These are phyloP conservation scores for Lypha dubia DNA, from an alignment of 2,888 invertebrate genomes.

Conservation along the genomic window DNA sequence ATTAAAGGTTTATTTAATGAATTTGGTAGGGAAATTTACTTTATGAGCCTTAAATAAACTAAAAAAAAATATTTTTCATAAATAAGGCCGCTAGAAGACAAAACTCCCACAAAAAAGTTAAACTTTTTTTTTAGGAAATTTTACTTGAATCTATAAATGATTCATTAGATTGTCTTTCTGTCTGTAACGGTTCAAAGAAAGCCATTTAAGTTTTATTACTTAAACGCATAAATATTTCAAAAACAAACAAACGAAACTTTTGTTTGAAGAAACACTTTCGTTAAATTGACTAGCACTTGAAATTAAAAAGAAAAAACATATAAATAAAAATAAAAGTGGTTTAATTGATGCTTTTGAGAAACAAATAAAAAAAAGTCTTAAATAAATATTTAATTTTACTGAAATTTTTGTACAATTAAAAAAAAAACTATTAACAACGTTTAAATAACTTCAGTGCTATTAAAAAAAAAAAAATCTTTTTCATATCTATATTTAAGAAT, in stretches of 20 bases:
- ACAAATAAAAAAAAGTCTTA: slow-evolving; percentile 36
- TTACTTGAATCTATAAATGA: background rate
- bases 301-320: too few species aligned
- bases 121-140: background rate
- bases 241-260: slow-evolving; percentile 40
- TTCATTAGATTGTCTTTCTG: background rate
- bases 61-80: too few species aligned
- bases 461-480: slow-evolving; percentile 3
- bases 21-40: too few species aligned
- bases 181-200: slow-evolving; percentile 13
- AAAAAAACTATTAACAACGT: background rate
- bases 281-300: slow-evolving; percentile 38
- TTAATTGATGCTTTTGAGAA: slow-evolving; percentile 48
- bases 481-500: slow-evolving; percentile 44
- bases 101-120: background rate
- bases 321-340: slow-evolving; percentile 53
- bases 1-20: too few species aligned
- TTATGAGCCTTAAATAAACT: too few species aligned
- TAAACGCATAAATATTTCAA: slow-evolving; percentile 6
- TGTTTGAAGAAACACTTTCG: slow-evolving; percentile 53
- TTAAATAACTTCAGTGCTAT: background rate
- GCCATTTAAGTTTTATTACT: background rate
- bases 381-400: slow-evolving; percentile 55
- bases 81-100: too few species aligned
- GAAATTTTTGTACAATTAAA: slow-evolving; percentile 5